phyloP scores from a whole-genome alignment of 2,113 vertebrate genomes.

The Corvus moneduloides region DNA sequence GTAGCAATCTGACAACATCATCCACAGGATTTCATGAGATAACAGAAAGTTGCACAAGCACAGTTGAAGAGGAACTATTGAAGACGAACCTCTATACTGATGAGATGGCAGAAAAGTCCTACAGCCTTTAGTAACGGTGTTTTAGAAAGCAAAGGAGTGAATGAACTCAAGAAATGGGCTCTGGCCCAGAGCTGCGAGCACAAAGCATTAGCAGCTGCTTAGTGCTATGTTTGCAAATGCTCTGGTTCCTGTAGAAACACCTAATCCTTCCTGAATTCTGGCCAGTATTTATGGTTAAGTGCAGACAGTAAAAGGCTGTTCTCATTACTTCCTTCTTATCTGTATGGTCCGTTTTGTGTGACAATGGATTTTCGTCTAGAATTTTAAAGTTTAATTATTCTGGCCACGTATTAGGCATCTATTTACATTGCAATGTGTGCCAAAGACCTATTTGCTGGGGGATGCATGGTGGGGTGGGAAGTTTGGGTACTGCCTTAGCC shows the following conservation, averaged over 20 bases:
- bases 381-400: conserved; percentile 47
- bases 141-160: background rate
- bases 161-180: background rate
- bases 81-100: background rate
- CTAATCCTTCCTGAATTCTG: conserved; percentile 58
- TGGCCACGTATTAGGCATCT: background rate
- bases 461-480: background rate
- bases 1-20: background rate
- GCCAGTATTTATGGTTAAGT: conserved; percentile 7
- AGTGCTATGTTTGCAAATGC: conserved; percentile 46
- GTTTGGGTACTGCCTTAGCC: background rate
- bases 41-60: background rate
- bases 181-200: background rate
- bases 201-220: conserved; percentile 40
- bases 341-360: conserved; percentile 16
- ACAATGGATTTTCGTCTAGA: conserved; percentile 25
- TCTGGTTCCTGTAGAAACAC: conserved; percentile 51
- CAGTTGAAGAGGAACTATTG: background rate
- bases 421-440: background rate
- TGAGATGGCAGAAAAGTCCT: background rate
- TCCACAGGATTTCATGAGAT: background rate
- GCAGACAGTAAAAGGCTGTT: background rate
- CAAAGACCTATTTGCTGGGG: background rate
- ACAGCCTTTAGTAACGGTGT: background rate
- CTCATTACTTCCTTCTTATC: conserved; percentile 36